Base-by-base conservation (phyloP, 2,113 vertebrate genomes). In the Vimba vimba region DNA sequence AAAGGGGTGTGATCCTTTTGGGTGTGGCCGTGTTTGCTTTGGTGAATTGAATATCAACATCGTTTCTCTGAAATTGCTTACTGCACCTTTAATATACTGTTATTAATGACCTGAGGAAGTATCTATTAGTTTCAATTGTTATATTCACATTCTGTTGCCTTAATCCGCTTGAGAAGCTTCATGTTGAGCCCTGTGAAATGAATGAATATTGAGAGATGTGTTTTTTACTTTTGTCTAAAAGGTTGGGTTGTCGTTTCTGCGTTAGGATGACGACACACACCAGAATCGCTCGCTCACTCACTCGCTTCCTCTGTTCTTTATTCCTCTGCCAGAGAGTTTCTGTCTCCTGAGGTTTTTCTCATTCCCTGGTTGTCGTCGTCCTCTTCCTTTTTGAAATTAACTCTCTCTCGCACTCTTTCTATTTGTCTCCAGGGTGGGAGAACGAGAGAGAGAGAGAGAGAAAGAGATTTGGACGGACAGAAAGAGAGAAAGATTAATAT, bases 401-500 rank as follows among this genome's bases (percentile, higher is more conserved):
- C 33, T 86, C 62, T 19, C 80, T 59, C 47, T 27, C 30, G 8
- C 36, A 39, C 79, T 88, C 36, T 76, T 25, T 71, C 43, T 79
- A 77, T 68, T 57, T 88, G 76, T 86, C 84, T 73, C 66, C 13
- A 30, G 17, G 55, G 23, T 83, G 43, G 57, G 12, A 62, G 23
- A 39, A 45, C 11, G 69, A 74, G 21, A 74, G 21, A 43, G 7
- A 43, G 57, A 55, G 52, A 47, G 25, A 77, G 33, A 68, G 77
- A 81, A 45, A 84, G 59, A 76, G 50, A 76, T 36, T 57, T 78
- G 55, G 87, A 52, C 6, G 8, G 60, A 82, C 45, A 71, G 79
- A 82, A 66, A 87, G 11, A 69, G 81, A 39, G 82, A 81, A 60
- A 82, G 78, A 88, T 77, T 71, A 30, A 71, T 55, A 86, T 55